Evolutionary conservation across 2,113 vertebrate species (phyloP), one percentile per base, ranked within the genome.

Genomic region (Geococcyx californianus): DNA sequence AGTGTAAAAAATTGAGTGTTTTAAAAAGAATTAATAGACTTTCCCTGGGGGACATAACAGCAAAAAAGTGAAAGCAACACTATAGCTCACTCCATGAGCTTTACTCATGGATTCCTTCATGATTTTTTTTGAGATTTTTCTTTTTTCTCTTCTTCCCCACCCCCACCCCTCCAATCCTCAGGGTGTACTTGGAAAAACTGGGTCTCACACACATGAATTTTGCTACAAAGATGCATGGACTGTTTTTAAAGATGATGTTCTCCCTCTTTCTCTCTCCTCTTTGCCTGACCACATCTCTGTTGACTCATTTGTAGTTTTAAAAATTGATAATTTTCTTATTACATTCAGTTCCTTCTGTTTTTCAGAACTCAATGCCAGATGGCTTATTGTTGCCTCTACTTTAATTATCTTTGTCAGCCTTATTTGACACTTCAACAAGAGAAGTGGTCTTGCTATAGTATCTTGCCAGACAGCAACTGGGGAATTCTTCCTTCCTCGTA

Each of bases 91-190:
- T 63, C 56, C 16, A 34, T 12, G 34, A 89, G 10, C 21, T 84
- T 63, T 67, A 58, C 47, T 40, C 1, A 0, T 29, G 9, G 33
- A 64, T 49, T 66, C 13, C 19, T 93, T 81, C 14, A 29, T 23
- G 7, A 60, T 51, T 59, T 10, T 67, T 2, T 40, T 42, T 16
- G 4, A 3, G 16, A 17, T 33, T 33, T 33, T 24, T 20, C 8
- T 4, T n/a, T 28, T 9, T 40, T 12, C 9, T 10, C 31, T 5
- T 24, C 13, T 9, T 47, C 4, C 14, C 3, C 3, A 4, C 1
- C 8, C 13, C 28, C 52, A 12, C 5, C 1, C 3, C 2, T 4
- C 12, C 8, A 34, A n/a, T n/a, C n/a, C n/a, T n/a, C n/a, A n/a
- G n/a, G 64, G 10, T 7, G 4, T 62, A 29, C 47, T 42, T 73